phyloP scores from a whole-genome alignment of 2,888 invertebrate species.

The Leptinotarsa tumamoca region DNA sequence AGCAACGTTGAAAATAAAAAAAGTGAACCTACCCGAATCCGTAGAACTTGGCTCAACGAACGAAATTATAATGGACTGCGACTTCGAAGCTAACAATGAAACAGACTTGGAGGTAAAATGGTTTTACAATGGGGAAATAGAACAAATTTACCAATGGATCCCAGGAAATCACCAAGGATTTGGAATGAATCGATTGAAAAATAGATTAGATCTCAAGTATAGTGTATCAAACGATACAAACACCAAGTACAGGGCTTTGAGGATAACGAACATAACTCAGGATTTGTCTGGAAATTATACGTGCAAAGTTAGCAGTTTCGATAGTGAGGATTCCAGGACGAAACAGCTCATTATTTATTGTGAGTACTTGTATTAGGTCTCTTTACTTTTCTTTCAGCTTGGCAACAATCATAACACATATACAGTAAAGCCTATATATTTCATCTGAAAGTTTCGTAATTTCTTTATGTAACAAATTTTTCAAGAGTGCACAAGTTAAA shows the following conservation, averaged over 20 bases:
- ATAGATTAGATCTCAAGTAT: conserved; percentile 65
- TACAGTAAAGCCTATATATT: not conserved
- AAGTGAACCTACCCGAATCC: conserved; percentile 55
- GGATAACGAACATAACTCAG: conserved; percentile 67
- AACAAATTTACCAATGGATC: conserved; percentile 69
- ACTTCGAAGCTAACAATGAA: conserved; percentile 64
- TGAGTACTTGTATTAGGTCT: conserved; percentile 63
- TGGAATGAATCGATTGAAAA: conserved; percentile 61
- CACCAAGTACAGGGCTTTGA: conserved; percentile 69
- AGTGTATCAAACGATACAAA: conserved; percentile 63
- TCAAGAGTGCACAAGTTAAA: too few relatives aligned
- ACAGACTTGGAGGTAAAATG: conserved; percentile 68
- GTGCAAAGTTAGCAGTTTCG: conserved; percentile 69
- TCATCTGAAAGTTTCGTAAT: too few relatives aligned
- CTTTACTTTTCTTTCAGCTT: not conserved
- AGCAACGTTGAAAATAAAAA: conserved; percentile 55
- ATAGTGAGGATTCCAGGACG: conserved; percentile 64
- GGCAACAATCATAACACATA: not conserved
- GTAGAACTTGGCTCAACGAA: conserved; percentile 51
- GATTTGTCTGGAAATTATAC: conserved; percentile 70
- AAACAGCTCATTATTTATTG: conserved; percentile 70
- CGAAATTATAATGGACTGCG: conserved; percentile 68
- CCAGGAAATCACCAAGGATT: conserved; percentile 53
- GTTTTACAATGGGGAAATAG: conserved; percentile 66
- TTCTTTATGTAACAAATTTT: too few relatives aligned